A percentile compares a stretch with the other conserved stretches of the same genome.
Evolutionary conservation across 1,140 invertebrate species (phyloP).

Genomic region (Drosophila novamexicana): DNA sequence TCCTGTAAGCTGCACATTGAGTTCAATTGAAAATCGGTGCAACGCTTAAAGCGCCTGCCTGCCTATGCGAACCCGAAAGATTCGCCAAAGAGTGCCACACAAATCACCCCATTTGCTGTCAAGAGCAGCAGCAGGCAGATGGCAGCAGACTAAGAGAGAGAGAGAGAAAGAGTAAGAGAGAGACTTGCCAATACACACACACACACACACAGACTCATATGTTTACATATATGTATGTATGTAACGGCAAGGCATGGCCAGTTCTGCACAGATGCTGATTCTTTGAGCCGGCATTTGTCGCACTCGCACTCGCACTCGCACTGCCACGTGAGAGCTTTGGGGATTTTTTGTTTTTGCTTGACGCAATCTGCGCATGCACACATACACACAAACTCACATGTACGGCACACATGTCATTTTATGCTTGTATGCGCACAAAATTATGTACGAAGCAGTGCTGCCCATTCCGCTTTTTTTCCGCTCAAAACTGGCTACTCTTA

Average conservation of each 20-base stretch:
- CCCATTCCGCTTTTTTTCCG: background rate
- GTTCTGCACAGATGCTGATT: slow-evolving; percentile 30
- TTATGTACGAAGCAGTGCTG: background rate
- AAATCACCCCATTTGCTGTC: slow-evolving; percentile 26
- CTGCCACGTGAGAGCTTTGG: slow-evolving; percentile 10
- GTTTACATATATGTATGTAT: background rate
- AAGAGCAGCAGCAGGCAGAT: slow-evolving; percentile 17
- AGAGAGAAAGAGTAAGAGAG: background rate
- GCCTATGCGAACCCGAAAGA: background rate
- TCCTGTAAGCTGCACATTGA: slow-evolving; percentile 5
- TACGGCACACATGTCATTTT: background rate
- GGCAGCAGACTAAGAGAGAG: background rate
- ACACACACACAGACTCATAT: too few relatives aligned
- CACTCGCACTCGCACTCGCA: background rate
- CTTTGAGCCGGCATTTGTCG: slow-evolving; percentile 20
- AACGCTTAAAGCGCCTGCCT: background rate
- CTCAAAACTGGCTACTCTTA: background rate
- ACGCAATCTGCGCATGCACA: slow-evolving; percentile 41
- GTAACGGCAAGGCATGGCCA: background rate
- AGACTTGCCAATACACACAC: background rate
- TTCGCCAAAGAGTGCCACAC: background rate
- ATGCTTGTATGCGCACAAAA: slow-evolving; percentile 1
- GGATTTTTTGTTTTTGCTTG: background rate
- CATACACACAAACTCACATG: slow-evolving; percentile 4
- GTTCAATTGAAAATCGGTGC: background rate